Evolutionary conservation across 2,113 vertebrate genomes (phyloP).

Genomic region (Myrmecophaga tridactyla): DNA sequence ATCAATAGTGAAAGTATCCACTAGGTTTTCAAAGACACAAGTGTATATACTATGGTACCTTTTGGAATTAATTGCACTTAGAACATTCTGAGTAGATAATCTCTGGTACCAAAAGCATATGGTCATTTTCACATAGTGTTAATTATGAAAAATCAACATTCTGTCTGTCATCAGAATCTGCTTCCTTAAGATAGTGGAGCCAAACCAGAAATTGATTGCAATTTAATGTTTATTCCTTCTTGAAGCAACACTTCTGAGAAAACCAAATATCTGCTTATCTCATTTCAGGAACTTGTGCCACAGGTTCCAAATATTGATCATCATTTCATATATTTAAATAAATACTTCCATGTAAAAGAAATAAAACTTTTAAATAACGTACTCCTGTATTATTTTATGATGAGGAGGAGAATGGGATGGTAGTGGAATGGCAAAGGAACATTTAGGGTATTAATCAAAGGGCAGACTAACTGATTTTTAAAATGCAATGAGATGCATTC

Average conservation of each 20-base stretch:
- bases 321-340: constrained; percentile 33
- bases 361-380: background rate
- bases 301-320: constrained; percentile 24
- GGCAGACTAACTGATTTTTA: background rate
- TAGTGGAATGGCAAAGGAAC: background rate
- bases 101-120: constrained; percentile 49
- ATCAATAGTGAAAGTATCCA: background rate
- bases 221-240: constrained; percentile 40
- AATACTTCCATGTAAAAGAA: constrained; percentile 17
- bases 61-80: constrained; percentile 36
- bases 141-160: constrained; percentile 43
- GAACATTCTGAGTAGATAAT: constrained; percentile 37
- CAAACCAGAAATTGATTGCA: constrained; percentile 50
- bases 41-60: background rate
- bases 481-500: background rate
- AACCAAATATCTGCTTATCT: constrained; percentile 44
- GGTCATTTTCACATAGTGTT: constrained; percentile 39
- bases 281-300: constrained; percentile 31
- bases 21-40: background rate
- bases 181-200: constrained; percentile 41
- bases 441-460: background rate
- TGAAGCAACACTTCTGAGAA: constrained; percentile 37
- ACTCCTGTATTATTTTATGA: background rate
- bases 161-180: constrained; percentile 36
- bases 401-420: background rate